Percentiles rank a stretch among this genome's conserved stretches.
Conservation (phyloP, 1,140 invertebrate species). For the Eurytemora carolleeae region DNA sequence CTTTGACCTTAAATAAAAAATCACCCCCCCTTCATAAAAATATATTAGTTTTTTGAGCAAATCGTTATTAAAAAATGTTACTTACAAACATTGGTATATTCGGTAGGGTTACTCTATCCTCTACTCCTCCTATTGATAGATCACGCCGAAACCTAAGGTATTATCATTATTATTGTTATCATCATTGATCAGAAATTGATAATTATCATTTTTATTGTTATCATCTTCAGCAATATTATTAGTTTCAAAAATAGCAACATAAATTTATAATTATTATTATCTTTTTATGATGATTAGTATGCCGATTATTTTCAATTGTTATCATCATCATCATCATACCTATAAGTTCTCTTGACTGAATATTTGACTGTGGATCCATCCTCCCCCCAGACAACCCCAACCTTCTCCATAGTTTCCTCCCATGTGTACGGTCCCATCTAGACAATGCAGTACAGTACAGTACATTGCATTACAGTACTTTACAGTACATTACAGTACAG, state of each 20-base stretch:
- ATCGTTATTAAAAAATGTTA: background rate
- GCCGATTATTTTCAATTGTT: no score
- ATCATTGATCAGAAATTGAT: no score
- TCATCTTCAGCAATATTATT: no score
- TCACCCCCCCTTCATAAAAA: no score
- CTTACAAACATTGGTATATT: conserved; percentile 10
- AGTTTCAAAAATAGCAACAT: no score
- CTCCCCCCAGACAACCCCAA: background rate
- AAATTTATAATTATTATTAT: no score
- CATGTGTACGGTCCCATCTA: background rate
- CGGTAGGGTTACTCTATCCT: background rate
- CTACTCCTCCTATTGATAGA: background rate
- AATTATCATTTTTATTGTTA: no score
- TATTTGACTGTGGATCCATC: background rate
- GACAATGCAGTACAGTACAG: background rate
- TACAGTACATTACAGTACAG: background rate
- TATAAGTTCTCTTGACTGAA: background rate
- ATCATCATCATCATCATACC: no score
- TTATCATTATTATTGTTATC: no score
- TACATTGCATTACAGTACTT: background rate
- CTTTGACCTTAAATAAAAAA: no score
- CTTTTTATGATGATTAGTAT: no score
- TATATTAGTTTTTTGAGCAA: background rate
- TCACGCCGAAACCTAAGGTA: background rate
- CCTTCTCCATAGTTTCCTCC: background rate